Evolutionary conservation across 2,797 vertebrate species (phyloP), one percentile per base, ranked within the genome.

Genomic region (Notoglanidium macrostoma): DNA sequence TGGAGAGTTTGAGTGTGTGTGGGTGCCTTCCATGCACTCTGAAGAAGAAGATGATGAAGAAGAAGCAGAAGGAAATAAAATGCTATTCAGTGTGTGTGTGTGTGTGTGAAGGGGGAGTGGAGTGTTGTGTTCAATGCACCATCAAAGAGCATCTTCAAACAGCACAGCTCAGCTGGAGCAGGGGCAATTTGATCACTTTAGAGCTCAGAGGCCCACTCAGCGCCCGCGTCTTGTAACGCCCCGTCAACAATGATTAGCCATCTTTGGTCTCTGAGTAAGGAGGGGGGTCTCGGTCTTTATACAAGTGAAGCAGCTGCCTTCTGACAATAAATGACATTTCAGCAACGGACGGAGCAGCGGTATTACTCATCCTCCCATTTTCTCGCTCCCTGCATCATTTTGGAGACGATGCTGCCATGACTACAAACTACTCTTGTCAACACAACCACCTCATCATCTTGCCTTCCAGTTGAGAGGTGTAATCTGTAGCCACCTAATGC

Each of bases 161-260:
- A 84, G 84, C 76, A 40, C 72, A 76, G 70, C 86, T 88, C 88
- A 88, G 68, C 90, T 88, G 83, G 49, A 65, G 74, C 81, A 57
- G 80, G 73, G 65, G 85, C 82, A 89, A 87, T 92, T 90, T 90
- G 92, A 92, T 92, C 88, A 90, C 89, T 92, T 90, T 85, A 88
- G 67, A 88, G 85, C 80, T 88, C 83, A 77, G 90, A 44, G 77
- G 85, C 88, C 85, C 89, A 89, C 81, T 83, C 88, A 89, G 80
- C 10, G 59, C 81, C 85, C n/a, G 55, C 26, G 61, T 91, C 90
- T 90, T 88, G 70, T 91, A 89, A 90, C 80, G 63, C 54, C 87
- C 57, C 88, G 89, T 91, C 88, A 89, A 85, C 89, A 90, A 86
- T 88, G 87, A 94, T 93, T 90, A 85, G 74, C 51, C 54, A 61